Conservation (phyloP, 2,113 vertebrate species). For the Grallaria varia region DNA sequence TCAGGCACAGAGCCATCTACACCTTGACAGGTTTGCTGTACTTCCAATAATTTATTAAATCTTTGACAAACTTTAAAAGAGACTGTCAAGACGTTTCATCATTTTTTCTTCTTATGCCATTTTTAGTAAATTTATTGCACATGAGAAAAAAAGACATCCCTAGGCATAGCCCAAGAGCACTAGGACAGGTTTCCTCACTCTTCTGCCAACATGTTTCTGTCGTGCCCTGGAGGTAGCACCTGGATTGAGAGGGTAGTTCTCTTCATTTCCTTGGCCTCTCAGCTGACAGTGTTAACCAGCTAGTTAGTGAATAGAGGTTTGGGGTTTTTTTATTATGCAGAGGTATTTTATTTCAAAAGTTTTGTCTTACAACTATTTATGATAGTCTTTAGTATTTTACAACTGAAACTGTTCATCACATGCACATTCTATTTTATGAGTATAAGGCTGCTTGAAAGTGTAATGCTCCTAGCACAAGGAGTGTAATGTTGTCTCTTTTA, state of each 20-base stretch:
- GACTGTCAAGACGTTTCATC: constrained; percentile 52
- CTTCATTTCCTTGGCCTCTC: constrained; percentile 10
- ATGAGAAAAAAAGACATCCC: constrained; percentile 57
- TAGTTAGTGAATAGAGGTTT: constrained; percentile 3
- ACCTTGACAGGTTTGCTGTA: constrained; percentile 51
- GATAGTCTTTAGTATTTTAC: background rate
- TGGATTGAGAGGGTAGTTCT: constrained; percentile 49
- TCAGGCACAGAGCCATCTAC: constrained; percentile 46
- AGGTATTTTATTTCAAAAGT: background rate
- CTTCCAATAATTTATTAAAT: constrained; percentile 54
- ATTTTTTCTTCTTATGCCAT: constrained; percentile 50
- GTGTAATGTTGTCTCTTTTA: background rate
- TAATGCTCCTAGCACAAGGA: background rate
- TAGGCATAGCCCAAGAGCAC: constrained; percentile 58
- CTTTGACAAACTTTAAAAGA: constrained; percentile 63
- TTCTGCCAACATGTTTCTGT: constrained; percentile 52
- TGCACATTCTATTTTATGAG: background rate
- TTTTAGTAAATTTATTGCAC: constrained; percentile 66
- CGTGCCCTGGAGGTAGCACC: constrained; percentile 68
- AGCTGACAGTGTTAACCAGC: constrained; percentile 28
- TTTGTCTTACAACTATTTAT: background rate
- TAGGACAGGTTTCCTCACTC: constrained; percentile 23
- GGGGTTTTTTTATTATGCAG: background rate
- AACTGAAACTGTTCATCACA: background rate
- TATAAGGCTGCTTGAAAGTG: background rate